These are phyloP conservation scores for Cyrtodaria siliqua DNA, from an alignment of 2,888 invertebrate genomes.

Conservation along the genomic window DNA sequence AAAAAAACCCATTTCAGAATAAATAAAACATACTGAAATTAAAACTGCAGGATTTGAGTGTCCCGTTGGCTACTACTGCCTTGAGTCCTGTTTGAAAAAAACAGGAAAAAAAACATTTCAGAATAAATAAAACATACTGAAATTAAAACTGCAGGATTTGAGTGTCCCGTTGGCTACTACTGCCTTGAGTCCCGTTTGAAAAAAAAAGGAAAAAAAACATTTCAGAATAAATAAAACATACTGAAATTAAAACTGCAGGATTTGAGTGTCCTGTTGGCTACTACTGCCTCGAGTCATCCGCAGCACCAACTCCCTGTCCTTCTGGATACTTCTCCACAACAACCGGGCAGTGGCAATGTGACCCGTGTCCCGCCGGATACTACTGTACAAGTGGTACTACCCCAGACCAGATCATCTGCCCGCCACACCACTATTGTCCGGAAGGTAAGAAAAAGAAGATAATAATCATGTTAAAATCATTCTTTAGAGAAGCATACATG, in stretches of 20 bases:
- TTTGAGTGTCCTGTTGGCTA: conserved; percentile 75
- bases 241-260: conserved; percentile 3
- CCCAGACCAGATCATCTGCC: conserved; percentile 77
- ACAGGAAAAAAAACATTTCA: neutral
- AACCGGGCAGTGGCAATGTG: conserved; percentile 74
- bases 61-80: too few relatives aligned
- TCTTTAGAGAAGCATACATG: too few relatives aligned
- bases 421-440: conserved; percentile 83
- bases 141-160: neutral
- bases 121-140: too few relatives aligned
- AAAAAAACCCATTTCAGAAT: too few relatives aligned
- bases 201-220: neutral
- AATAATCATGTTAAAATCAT: too few relatives aligned
- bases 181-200: conserved; percentile 61
- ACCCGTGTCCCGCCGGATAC: conserved; percentile 81
- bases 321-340: conserved; percentile 79
- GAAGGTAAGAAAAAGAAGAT: too few relatives aligned
- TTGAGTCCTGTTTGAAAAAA: neutral
- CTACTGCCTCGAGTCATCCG: conserved; percentile 79
- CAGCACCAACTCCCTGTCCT: conserved; percentile 78
- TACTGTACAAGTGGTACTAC: conserved; percentile 79
- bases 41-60: neutral
- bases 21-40: neutral
- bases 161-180: too few relatives aligned
- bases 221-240: too few relatives aligned